Evolutionary conservation across 2,888 invertebrate genomes (phyloP).

Genomic region (Lypha dubia): DNA sequence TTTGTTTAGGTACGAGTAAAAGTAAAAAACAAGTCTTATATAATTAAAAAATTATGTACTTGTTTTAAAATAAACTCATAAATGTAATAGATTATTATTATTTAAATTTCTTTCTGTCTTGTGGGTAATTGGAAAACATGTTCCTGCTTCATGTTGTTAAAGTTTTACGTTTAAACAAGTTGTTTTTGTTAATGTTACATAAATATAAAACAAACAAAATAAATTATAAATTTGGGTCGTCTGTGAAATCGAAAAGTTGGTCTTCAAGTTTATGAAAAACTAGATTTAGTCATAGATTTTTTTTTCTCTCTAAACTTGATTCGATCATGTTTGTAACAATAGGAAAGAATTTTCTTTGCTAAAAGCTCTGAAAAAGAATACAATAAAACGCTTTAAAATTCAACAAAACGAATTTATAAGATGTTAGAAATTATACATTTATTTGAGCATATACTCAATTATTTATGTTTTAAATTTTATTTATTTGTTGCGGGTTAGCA

Average conservation of each 20-base stretch:
- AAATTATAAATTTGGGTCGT: conserved; percentile 46
- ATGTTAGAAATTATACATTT: too few species aligned
- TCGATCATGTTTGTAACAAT: not conserved
- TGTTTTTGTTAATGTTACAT: conserved; percentile 53
- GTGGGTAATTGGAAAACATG: conserved; percentile 43
- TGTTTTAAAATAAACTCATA: conserved; percentile 27
- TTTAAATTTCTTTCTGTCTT: conserved; percentile 3
- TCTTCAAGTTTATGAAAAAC: not conserved
- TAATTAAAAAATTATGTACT: conserved; percentile 40
- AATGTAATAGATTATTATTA: not conserved
- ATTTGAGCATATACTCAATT: too few species aligned
- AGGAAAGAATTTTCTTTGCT: not conserved
- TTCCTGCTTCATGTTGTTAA: conserved; percentile 53
- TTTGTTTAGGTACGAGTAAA: conserved; percentile 23
- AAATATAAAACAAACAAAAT: conserved; percentile 14
- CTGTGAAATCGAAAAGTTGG: conserved; percentile 47
- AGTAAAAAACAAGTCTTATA: conserved; percentile 34
- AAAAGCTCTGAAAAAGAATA: too few species aligned
- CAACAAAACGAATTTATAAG: not conserved
- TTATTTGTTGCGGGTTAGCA: too few species aligned
- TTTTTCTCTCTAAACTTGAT: not conserved
- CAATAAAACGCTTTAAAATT: too few species aligned
- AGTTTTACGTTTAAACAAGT: conserved; percentile 13
- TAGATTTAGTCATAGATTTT: not conserved
- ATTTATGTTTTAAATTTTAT: too few species aligned